phyloP scores from a whole-genome alignment of 2,113 vertebrate genomes.

The Empidonax alnorum region DNA sequence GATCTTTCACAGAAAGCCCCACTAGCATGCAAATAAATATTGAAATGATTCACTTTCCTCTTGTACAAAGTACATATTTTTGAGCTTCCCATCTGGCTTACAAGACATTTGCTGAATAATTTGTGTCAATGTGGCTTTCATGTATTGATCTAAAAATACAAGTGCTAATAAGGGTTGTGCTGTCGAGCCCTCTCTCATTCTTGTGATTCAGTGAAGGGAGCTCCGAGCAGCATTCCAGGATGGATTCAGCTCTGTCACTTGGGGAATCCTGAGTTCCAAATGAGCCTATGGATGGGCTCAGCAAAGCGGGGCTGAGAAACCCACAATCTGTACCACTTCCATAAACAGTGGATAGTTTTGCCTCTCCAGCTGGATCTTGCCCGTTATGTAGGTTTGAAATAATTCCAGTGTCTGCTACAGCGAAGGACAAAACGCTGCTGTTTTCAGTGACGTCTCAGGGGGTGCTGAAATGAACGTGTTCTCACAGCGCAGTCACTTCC shows the following conservation, averaged over 20 bases:
- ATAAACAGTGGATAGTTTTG: neutral
- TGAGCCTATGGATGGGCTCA: neutral
- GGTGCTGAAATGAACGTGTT: neutral
- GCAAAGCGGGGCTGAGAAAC: neutral
- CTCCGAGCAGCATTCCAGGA: neutral
- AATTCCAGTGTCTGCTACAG: neutral
- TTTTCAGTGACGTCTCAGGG: neutral
- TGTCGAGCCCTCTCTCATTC: constrained; percentile 34
- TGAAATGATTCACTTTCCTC: constrained; percentile 47
- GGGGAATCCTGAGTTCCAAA: constrained; percentile 28
- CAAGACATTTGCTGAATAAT: constrained; percentile 58
- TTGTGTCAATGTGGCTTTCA: constrained; percentile 65
- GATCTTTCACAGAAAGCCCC: neutral
- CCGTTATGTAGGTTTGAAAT: neutral
- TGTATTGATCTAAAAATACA: constrained; percentile 57
- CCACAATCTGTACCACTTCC: neutral
- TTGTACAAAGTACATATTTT: constrained; percentile 50
- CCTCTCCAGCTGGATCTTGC: neutral
- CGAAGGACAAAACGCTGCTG: neutral
- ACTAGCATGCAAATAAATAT: neutral
- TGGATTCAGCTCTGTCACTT: neutral
- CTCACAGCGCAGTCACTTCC: neutral
- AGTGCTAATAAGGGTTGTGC: constrained; percentile 39
- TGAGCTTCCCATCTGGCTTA: constrained; percentile 63
- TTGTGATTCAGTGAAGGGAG: neutral